phyloP scores from a whole-genome alignment of 2,797 vertebrate genomes.

The Acanthurus lineatus region DNA sequence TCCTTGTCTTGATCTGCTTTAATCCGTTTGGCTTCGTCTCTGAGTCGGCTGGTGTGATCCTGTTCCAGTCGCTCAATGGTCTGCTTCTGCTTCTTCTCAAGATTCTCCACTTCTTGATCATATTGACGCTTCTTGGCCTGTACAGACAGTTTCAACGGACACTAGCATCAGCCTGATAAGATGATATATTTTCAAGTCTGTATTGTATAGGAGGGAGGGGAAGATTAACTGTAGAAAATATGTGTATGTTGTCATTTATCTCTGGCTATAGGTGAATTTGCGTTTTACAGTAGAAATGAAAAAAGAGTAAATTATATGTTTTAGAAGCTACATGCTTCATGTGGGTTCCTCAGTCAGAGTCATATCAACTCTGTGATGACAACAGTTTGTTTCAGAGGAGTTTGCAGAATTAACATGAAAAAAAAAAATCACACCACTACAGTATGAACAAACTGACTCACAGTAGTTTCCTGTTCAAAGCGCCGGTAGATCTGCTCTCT shows the following conservation, averaged over 20 bases:
- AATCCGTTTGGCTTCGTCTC: slow-evolving; percentile 97
- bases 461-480: slow-evolving; percentile 97
- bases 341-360: slow-evolving; percentile 7
- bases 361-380: slow-evolving; percentile 19
- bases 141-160: not conserved
- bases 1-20: slow-evolving; percentile 98
- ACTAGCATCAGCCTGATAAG: slow-evolving; percentile 11
- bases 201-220: not conserved
- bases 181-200: not conserved
- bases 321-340: not conserved
- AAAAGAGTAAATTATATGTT: not conserved
- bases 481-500: slow-evolving; percentile 95
- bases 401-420: slow-evolving; percentile 1
- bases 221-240: not conserved
- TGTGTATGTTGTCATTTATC: not conserved
- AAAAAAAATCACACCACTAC: slow-evolving; percentile 12
- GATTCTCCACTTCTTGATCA: slow-evolving; percentile 97
- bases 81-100: slow-evolving; percentile 99
- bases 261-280: not conserved
- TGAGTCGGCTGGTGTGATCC: slow-evolving; percentile 95
- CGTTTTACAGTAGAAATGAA: not conserved
- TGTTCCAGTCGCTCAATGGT: slow-evolving; percentile 97
- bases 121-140: slow-evolving; percentile 96
- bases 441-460: slow-evolving; percentile 83
- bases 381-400: slow-evolving; percentile 28